Evolutionary conservation across 2,888 invertebrate genomes (phyloP).

Genomic region (Dioctria rufipes): DNA sequence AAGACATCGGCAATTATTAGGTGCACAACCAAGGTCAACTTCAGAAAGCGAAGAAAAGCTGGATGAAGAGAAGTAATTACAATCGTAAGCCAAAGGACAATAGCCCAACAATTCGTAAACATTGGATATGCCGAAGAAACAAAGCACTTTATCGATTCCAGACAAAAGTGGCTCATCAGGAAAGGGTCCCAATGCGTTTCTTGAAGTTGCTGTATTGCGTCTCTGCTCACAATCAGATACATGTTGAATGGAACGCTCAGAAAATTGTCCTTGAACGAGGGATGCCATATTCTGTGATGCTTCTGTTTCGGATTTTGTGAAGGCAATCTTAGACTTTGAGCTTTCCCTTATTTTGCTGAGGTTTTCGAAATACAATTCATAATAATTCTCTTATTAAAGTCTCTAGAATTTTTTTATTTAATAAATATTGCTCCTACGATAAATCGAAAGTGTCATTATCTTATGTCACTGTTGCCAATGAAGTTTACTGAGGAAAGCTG

Average conservation of each 20-base stretch:
- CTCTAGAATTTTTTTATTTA: too few relatives aligned
- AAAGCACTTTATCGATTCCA: slow-evolving; percentile 55
- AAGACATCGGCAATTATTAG: background rate
- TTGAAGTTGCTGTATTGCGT: slow-evolving; percentile 30
- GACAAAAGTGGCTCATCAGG: slow-evolving; percentile 55
- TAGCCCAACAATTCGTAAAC: slow-evolving; percentile 24
- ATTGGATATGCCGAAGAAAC: slow-evolving; percentile 54
- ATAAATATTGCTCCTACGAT: too few relatives aligned
- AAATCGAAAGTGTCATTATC: too few relatives aligned
- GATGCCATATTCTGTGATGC: too few relatives aligned
- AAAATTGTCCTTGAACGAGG: slow-evolving; percentile 4
- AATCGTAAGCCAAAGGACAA: slow-evolving; percentile 19
- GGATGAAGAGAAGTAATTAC: slow-evolving; percentile 12
- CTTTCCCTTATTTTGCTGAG: too few relatives aligned
- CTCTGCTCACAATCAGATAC: background rate
- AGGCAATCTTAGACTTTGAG: too few relatives aligned
- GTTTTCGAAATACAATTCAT: too few relatives aligned
- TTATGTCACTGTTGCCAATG: too few relatives aligned
- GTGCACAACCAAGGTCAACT: background rate
- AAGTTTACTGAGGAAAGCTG: too few relatives aligned
- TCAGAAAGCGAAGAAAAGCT: slow-evolving; percentile 15
- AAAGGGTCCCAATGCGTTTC: slow-evolving; percentile 54
- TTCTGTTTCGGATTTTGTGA: too few relatives aligned
- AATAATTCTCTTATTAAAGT: too few relatives aligned
- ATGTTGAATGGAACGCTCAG: background rate